A percentile compares a stretch with the other conserved stretches of the same genome.
These are phyloP conservation scores for Horisme vitalbata DNA, from an alignment of 2,888 invertebrate species.

Conservation along the genomic window DNA sequence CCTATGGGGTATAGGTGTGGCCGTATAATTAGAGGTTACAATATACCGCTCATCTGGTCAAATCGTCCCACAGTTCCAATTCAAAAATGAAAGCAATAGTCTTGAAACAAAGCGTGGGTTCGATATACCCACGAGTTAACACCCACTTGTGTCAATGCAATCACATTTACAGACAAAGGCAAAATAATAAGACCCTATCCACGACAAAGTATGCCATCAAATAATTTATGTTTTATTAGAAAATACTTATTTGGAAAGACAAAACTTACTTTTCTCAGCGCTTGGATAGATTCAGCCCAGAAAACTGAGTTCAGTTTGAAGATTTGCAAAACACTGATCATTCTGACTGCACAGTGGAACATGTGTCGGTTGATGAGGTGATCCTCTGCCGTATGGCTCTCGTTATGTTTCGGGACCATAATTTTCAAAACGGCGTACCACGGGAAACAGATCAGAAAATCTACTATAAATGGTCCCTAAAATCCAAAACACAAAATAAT, in stretches of 20 bases:
- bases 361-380: conserved; percentile 55
- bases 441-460: conserved; percentile 73
- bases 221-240: too few relatives aligned
- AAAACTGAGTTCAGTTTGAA: conserved; percentile 70
- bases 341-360: conserved; percentile 62
- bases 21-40: too few relatives aligned
- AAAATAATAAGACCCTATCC: too few relatives aligned
- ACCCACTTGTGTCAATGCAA: conserved; percentile 13
- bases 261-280: conserved; percentile 64
- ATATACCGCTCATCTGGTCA: too few relatives aligned
- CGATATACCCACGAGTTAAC: conserved; percentile 3
- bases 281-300: conserved; percentile 69
- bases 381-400: conserved; percentile 55
- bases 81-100: too few relatives aligned
- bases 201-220: too few relatives aligned
- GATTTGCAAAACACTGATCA: conserved; percentile 71
- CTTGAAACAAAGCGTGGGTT: conserved; percentile 3
- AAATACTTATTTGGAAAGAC: too few relatives aligned
- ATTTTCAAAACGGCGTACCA: conserved; percentile 67
- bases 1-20: too few relatives aligned
- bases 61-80: too few relatives aligned
- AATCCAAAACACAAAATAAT: too few relatives aligned
- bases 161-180: conserved; percentile 3
- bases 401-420: conserved; percentile 60
- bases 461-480: conserved; percentile 68